Conservation (phyloP, 2,888 invertebrate genomes). For the Napeogenes inachia region DNA sequence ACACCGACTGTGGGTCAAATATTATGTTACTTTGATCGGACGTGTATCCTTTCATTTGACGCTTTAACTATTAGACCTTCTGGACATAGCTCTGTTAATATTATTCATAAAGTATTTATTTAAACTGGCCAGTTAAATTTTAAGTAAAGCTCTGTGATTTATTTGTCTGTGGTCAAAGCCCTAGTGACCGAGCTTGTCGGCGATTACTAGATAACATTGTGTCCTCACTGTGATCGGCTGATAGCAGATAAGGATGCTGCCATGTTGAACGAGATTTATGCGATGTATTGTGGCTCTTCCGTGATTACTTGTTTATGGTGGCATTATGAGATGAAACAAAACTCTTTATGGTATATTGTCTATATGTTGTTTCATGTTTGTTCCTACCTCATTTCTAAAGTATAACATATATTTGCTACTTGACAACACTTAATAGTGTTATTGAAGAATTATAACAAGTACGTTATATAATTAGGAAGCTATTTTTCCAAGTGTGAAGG, state of each 20-base stretch:
- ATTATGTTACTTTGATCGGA: conserved; percentile 11
- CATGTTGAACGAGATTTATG: conserved; percentile 1
- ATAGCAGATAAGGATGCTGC: conserved; percentile 38
- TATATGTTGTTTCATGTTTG: too few relatives aligned
- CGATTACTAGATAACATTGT: conserved; percentile 45
- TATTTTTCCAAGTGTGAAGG: conserved; percentile 17
- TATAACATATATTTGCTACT: too few relatives aligned
- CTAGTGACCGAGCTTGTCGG: conserved; percentile 32
- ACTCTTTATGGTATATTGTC: too few relatives aligned
- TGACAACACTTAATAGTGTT: too few relatives aligned
- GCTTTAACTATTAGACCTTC: conserved; percentile 13
- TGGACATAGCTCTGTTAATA: conserved; percentile 13
- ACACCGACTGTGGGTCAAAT: conserved; percentile 3
- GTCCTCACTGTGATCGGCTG: conserved; percentile 36
- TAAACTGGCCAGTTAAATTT: too few relatives aligned
- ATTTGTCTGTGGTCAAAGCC: conserved; percentile 9
- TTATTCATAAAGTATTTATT: too few relatives aligned
- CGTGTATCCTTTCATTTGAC: conserved; percentile 18
- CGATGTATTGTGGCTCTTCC: too few relatives aligned
- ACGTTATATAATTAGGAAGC: not conserved
- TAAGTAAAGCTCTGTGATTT: not conserved
- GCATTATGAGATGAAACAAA: too few relatives aligned
- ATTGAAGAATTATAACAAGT: too few relatives aligned
- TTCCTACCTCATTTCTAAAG: too few relatives aligned
- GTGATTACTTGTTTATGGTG: not conserved